These are phyloP conservation scores for Meteorus sp. DNA, from an alignment of 1,140 invertebrate species.

Conservation along the genomic window DNA sequence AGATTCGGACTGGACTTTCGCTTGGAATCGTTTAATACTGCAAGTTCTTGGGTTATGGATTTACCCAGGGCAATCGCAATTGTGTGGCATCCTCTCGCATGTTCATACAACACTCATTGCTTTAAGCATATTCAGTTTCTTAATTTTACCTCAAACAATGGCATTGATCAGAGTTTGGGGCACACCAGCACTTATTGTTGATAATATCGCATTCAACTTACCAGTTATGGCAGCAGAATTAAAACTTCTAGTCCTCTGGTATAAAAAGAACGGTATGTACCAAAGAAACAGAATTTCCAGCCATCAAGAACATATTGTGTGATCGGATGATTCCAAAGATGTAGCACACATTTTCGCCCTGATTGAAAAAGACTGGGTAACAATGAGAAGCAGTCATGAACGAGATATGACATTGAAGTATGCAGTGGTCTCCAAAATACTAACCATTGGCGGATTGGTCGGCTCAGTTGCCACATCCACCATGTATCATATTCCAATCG, in stretches of 20 bases:
- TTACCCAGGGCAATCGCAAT: not conserved
- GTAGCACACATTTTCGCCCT: not conserved
- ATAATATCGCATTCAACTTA: not conserved
- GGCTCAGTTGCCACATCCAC: not conserved
- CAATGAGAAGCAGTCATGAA: not conserved
- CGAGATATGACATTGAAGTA: conserved; percentile 8
- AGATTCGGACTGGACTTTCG: not conserved
- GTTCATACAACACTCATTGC: not conserved
- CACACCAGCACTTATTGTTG: not conserved
- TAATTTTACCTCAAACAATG: not conserved
- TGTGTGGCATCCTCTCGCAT: not conserved
- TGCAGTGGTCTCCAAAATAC: not conserved
- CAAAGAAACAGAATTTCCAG: not conserved
- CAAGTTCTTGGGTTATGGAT: not conserved
- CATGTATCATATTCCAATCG: conserved; percentile 1
- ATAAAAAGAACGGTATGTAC: not conserved
- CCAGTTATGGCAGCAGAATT: not conserved
- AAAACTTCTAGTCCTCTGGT: not conserved
- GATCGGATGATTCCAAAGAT: not conserved
- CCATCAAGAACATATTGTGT: not conserved
- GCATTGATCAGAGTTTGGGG: not conserved
- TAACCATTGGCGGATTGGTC: not conserved
- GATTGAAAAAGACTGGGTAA: conserved; percentile 5
- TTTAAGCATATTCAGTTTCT: not conserved
- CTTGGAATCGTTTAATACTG: not conserved